Evolutionary conservation across 1,140 invertebrate genomes (phyloP).

Genomic region (Drosophila pruinosa): DNA sequence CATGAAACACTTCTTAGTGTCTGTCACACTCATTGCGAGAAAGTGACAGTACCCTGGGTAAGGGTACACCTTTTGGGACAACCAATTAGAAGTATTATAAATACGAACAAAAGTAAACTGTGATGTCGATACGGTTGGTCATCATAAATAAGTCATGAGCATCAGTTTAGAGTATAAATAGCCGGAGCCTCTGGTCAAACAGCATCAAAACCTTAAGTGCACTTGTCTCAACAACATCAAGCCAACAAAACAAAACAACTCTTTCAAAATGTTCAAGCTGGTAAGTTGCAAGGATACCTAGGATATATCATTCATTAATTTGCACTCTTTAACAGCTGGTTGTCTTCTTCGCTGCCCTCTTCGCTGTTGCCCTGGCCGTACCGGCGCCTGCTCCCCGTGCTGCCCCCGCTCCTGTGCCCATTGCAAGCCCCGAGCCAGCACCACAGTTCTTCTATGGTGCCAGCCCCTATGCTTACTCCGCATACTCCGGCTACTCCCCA

Average conservation of each 20-base stretch:
- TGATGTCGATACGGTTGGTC: conserved; percentile 6
- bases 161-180: conserved; percentile 65
- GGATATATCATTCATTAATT: neutral
- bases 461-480: conserved; percentile 68
- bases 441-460: conserved; percentile 72
- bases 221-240: conserved; percentile 53
- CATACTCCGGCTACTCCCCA: conserved; percentile 62
- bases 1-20: neutral
- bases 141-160: conserved; percentile 74
- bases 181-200: neutral
- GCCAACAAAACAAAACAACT: conserved; percentile 35
- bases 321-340: conserved; percentile 41
- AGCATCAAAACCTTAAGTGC: conserved; percentile 66
- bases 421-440: conserved; percentile 66
- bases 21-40: neutral
- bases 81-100: conserved; percentile 48
- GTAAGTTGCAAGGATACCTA: conserved; percentile 50
- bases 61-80: neutral
- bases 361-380: conserved; percentile 62
- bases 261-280: conserved; percentile 78
- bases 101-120: conserved; percentile 33
- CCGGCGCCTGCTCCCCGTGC: conserved; percentile 61
- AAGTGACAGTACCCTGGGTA: neutral
- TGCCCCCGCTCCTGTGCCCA: conserved; percentile 58
- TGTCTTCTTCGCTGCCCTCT: conserved; percentile 73